Evolutionary conservation across 2,888 invertebrate species (phyloP), one percentile per base, ranked within the genome.

Genomic region (Cylloceria caligata): DNA sequence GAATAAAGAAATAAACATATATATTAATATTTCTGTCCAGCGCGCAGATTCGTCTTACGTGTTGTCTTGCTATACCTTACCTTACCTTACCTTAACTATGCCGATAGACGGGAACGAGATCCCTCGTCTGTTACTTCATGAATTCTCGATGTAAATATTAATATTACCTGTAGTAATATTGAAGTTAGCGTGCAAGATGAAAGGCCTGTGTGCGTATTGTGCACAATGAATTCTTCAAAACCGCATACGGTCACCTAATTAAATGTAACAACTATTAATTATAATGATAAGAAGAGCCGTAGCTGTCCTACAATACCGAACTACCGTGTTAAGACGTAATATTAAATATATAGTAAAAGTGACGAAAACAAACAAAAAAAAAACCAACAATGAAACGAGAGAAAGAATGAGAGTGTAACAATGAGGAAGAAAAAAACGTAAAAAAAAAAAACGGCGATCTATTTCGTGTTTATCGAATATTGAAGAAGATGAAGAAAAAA

Each of bases 131-230:
- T 90, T 89, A 90, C 86, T 90, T 87, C 89, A 87, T 88, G 80
- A 87, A 90, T 89, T 91, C 88, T 92, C 89, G 91, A 91, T 92
- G 92, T 92, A 92, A 91, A 92, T 92, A 92, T 90, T 92, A 90
- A 91, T 88, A 91, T 90, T 89, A 88, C 87, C 74, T 69, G 75
- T 71, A 81, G 88, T 90, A 89, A 89, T 88, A 86, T 86, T 87
- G 86, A 85, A 83, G 73, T 64, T 85, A 83, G 67, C 34, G 81
- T 73, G 82, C 71, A 65, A 65, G 72, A 78, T 27, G 74, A 77
- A 83, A 78, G 64, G 69, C 68, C 42, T 24, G 57, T 47, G 69
- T 78, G 78, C 68, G 72, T 60, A 77, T 47, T 77, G 73, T 75
- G 77, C 72, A 67, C 57, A 80, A 75, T 74, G 72, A 74, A 80